phyloP scores from a whole-genome alignment of 2,888 invertebrate genomes.

The Harpalus rufipes region DNA sequence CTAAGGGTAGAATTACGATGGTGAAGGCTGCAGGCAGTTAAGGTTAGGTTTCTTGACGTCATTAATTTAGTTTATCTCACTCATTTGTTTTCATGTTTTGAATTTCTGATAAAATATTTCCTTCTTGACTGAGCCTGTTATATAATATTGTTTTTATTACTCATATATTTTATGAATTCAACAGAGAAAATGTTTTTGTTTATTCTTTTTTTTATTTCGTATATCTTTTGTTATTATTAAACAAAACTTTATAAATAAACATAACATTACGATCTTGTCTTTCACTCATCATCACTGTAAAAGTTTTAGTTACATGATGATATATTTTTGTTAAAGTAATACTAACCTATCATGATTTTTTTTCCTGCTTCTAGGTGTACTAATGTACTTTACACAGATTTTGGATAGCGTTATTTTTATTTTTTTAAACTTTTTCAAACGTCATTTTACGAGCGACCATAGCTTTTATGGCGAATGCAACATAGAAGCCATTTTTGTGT shows the following conservation, averaged over 20 bases:
- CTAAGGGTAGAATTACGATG: conserved; percentile 68
- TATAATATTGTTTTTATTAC: background rate
- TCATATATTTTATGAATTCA: background rate
- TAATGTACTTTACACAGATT: too few relatives aligned
- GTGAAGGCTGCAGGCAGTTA: conserved; percentile 19
- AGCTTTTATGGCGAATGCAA: too few relatives aligned
- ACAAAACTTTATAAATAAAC: background rate
- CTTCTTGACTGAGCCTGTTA: conserved; percentile 9
- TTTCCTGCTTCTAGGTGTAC: too few relatives aligned
- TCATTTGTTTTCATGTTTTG: conserved; percentile 50
- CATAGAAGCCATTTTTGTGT: too few relatives aligned
- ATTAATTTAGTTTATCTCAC: conserved; percentile 47
- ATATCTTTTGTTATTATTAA: background rate
- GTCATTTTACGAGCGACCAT: too few relatives aligned
- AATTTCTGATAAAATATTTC: conserved; percentile 50
- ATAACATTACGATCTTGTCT: background rate
- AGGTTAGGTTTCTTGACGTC: conserved; percentile 33
- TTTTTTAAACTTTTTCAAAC: too few relatives aligned
- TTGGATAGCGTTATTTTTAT: too few relatives aligned
- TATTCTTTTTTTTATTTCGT: background rate
- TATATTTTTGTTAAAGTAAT: too few relatives aligned
- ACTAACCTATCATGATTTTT: too few relatives aligned
- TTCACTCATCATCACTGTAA: background rate
- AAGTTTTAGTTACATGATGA: too few relatives aligned
- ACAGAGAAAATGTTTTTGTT: background rate